Evolutionary conservation across 2,113 vertebrate species (phyloP).

Genomic region (Parotia lawesii): DNA sequence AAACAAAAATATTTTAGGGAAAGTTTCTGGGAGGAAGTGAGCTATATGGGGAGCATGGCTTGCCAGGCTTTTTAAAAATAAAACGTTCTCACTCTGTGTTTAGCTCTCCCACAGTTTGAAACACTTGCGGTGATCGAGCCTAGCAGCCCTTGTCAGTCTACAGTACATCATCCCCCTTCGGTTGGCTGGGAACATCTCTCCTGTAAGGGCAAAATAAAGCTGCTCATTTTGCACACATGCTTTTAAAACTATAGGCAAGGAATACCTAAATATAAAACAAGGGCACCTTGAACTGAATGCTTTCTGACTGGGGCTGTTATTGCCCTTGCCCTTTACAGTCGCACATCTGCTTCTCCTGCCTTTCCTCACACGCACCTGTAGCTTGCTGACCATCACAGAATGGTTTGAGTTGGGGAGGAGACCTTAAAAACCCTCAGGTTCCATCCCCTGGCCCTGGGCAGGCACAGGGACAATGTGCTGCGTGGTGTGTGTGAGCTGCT

Average conservation of each 20-base stretch:
- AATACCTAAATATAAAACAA: conserved; percentile 65
- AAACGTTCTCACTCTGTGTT: conserved; percentile 61
- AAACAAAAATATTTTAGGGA: conserved; percentile 64
- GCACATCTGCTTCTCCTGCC: not conserved
- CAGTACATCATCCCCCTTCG: conserved; percentile 39
- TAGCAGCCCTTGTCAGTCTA: conserved; percentile 64
- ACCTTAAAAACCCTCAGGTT: not conserved
- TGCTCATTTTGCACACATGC: conserved; percentile 48
- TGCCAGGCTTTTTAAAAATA: conserved; percentile 67
- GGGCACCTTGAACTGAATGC: conserved; percentile 41
- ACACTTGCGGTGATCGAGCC: conserved; percentile 26
- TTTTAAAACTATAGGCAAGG: conserved; percentile 39
- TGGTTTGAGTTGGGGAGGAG: not conserved
- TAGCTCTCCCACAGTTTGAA: conserved; percentile 54
- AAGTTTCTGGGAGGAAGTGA: conserved; percentile 61
- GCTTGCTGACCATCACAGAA: not conserved
- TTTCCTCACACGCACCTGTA: not conserved
- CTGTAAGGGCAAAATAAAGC: conserved; percentile 56
- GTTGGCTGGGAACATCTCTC: conserved; percentile 39
- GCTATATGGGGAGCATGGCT: conserved; percentile 53
- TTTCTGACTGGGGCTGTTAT: not conserved
- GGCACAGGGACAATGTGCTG: not conserved
- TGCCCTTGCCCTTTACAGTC: not conserved
- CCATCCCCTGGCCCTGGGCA: not conserved
- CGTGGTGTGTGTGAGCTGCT: not conserved